Evolutionary conservation across 1,140 invertebrate genomes (phyloP).

Genomic region (Marisa cornuarietis): DNA sequence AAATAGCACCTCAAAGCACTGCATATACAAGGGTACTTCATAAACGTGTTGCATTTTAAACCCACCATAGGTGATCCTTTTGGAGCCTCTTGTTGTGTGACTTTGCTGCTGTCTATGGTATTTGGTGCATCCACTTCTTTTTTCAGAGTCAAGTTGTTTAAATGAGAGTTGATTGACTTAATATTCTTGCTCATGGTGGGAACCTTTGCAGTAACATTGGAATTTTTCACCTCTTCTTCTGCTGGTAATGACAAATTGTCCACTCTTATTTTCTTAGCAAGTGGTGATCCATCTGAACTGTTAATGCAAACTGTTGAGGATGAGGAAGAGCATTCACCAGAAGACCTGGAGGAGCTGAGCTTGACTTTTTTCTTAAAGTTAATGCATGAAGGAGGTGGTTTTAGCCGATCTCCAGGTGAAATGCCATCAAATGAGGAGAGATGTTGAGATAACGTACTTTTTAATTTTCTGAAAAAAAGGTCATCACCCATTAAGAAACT

Average conservation of each 20-base stretch:
- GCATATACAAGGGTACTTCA: neutral
- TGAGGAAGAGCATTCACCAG: neutral
- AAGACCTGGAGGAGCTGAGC: slow-evolving; percentile 3
- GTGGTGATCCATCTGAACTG: slow-evolving; percentile 2
- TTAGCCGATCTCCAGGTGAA: slow-evolving; percentile 32
- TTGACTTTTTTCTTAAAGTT: slow-evolving; percentile 51
- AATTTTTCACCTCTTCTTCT: neutral
- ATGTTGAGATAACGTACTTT: slow-evolving; percentile 1
- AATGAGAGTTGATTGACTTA: slow-evolving; percentile 17
- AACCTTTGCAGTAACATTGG: neutral
- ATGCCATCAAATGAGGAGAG: slow-evolving; percentile 22
- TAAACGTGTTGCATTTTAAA: neutral
- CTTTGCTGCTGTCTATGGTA: neutral
- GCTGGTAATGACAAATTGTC: neutral
- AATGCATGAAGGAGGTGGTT: slow-evolving; percentile 56
- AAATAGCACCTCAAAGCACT: neutral
- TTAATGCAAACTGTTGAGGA: neutral
- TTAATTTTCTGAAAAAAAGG: slow-evolving; percentile 14
- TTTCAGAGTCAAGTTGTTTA: neutral
- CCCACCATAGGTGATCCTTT: neutral
- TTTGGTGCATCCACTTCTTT: neutral
- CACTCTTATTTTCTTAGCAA: slow-evolving; percentile 18
- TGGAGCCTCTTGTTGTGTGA: neutral
- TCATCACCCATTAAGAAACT: no score
- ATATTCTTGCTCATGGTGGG: slow-evolving; percentile 6